Conservation (phyloP, 1,140 invertebrate species). For the Drosophila nigrodunni region DNA sequence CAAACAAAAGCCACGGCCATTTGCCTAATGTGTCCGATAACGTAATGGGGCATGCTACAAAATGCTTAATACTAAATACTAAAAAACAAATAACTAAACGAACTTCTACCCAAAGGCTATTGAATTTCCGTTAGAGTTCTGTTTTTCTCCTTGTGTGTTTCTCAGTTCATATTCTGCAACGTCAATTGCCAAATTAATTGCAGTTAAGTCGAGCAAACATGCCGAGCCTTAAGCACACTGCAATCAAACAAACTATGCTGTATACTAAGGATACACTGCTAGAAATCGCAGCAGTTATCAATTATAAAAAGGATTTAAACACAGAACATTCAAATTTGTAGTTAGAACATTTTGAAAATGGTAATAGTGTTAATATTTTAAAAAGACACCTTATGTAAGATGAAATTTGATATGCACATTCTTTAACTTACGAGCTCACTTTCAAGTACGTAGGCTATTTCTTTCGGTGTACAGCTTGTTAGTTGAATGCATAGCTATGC, state of each 20-base stretch:
- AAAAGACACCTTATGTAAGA: too few relatives aligned
- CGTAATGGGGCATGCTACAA: constrained; percentile 49
- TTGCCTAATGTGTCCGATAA: constrained; percentile 70
- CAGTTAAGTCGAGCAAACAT: constrained; percentile 82
- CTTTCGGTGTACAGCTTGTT: background rate
- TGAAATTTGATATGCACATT: too few relatives aligned
- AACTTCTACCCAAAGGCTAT: constrained; percentile 22
- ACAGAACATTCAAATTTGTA: too few relatives aligned
- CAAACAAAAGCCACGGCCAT: constrained; percentile 61
- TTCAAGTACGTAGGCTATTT: too few relatives aligned
- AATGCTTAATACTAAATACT: constrained; percentile 7
- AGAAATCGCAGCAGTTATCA: constrained; percentile 2
- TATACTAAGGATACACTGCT: constrained; percentile 19
- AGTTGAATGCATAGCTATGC: constrained; percentile 18
- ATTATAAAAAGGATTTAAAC: too few relatives aligned
- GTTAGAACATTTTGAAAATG: too few relatives aligned
- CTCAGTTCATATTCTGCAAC: constrained; percentile 22
- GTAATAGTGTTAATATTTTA: too few relatives aligned
- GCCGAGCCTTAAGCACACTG: constrained; percentile 18
- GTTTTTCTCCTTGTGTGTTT: constrained; percentile 8
- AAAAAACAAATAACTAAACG: background rate
- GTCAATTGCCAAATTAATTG: constrained; percentile 84
- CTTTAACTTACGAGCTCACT: too few relatives aligned
- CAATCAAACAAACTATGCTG: constrained; percentile 7
- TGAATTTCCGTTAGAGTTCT: constrained; percentile 29